phyloP scores from a whole-genome alignment of 2,888 invertebrate genomes.

The Mesorhabditis belari region DNA sequence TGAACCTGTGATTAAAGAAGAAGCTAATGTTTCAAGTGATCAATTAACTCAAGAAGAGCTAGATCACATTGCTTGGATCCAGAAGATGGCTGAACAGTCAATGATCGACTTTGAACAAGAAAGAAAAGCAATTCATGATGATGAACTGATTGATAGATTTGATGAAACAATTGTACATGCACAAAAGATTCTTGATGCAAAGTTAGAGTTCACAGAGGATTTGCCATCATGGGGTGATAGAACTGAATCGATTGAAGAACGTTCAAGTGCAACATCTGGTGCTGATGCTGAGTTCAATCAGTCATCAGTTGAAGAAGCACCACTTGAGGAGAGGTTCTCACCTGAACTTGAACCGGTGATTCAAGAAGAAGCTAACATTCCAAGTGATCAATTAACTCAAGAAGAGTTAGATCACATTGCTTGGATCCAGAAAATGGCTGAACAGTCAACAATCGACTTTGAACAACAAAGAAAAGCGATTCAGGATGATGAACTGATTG shows the following conservation, averaged over 20 bases:
- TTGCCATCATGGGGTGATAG: not conserved
- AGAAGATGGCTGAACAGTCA: constrained; percentile 8
- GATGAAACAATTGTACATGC: not conserved
- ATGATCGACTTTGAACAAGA: constrained; percentile 3
- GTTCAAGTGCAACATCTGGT: not conserved
- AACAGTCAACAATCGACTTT: constrained; percentile 12
- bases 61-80: constrained; percentile 16
- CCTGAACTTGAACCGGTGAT: constrained; percentile 9
- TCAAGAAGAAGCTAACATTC: constrained; percentile 1
- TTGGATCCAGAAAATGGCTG: constrained; percentile 9
- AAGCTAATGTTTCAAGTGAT: constrained; percentile 3
- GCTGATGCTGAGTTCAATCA: not conserved
- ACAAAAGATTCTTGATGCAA: not conserved
- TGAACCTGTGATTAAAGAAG: constrained; percentile 1
- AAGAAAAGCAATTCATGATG: not conserved
- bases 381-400: constrained; percentile 10
- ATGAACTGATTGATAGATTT: not conserved
- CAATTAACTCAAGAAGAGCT: constrained; percentile 21
- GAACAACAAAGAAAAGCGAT: not conserved
- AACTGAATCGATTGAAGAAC: not conserved
- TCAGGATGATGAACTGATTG: not conserved
- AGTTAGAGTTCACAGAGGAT: constrained; percentile 2
- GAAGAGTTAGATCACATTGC: constrained; percentile 20
- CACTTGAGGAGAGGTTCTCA: not conserved
- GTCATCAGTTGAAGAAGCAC: not conserved